These are phyloP conservation scores for Alethe diademata DNA, from an alignment of 2,113 vertebrate genomes.

Conservation along the genomic window DNA sequence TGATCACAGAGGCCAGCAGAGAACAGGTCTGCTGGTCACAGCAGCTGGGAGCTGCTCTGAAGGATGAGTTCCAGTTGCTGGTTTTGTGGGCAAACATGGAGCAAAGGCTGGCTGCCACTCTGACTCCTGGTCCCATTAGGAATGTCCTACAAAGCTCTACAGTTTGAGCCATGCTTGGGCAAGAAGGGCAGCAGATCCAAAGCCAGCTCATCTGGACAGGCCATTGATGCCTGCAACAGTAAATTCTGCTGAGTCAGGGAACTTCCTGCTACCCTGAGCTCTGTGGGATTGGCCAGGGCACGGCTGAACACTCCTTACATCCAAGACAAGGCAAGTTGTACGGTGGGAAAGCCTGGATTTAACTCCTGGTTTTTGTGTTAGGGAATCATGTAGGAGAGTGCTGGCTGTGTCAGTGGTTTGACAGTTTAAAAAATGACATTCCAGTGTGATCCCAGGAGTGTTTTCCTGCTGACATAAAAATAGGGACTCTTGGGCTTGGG, in stretches of 20 bases:
- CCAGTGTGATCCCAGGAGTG: not conserved
- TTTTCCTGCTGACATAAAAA: not conserved
- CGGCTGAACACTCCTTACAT: not conserved
- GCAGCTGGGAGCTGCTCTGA: not conserved
- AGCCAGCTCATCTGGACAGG: not conserved
- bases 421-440: not conserved
- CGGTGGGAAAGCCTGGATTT: not conserved
- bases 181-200: not conserved
- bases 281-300: not conserved
- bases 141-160: not conserved
- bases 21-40: not conserved
- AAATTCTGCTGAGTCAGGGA: not conserved
- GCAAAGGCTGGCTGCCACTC: not conserved
- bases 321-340: fast-evolving
- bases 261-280: not conserved
- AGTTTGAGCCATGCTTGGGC: not conserved
- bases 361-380: not conserved
- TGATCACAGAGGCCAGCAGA: not conserved
- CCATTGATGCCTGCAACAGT: not conserved
- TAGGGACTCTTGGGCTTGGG: not conserved
- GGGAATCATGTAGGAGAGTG: not conserved
- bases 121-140: not conserved
- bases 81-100: not conserved
- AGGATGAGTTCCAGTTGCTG: not conserved
- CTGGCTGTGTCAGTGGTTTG: not conserved